These are phyloP conservation scores for Thamnophis elegans DNA, from an alignment of 2,797 vertebrate genomes.

Conservation along the genomic window DNA sequence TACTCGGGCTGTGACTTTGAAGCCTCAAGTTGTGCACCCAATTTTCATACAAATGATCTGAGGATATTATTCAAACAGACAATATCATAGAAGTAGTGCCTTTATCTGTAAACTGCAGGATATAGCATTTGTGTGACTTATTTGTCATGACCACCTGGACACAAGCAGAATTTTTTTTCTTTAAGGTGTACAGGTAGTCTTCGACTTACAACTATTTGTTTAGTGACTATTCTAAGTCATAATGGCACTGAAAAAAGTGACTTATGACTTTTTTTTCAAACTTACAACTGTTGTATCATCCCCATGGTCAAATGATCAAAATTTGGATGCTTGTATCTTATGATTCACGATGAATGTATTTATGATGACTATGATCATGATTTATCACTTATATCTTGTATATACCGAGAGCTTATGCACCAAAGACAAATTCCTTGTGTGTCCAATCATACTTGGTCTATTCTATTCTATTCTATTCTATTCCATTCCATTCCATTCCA, in stretches of 20 bases:
- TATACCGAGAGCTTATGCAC: too few species aligned
- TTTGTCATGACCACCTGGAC: not conserved
- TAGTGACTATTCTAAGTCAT: not conserved
- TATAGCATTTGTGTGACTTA: not conserved
- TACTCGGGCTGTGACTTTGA: not conserved
- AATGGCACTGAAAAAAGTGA: not conserved
- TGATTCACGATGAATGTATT: not conserved
- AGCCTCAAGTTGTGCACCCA: not conserved
- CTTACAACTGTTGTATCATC: not conserved
- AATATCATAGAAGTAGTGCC: not conserved
- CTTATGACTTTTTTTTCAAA: not conserved
- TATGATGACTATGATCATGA: not conserved
- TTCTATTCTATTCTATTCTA: too few species aligned
- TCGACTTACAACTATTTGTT: not conserved
- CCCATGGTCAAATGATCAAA: not conserved
- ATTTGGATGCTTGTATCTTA: not conserved
- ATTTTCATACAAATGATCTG: not conserved
- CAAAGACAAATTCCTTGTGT: too few species aligned
- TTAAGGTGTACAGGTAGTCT: not conserved
- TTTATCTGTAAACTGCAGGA: not conserved
- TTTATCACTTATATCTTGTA: too few species aligned
- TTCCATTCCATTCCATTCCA: too few species aligned
- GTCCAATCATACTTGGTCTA: too few species aligned
- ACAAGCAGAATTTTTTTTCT: not conserved
- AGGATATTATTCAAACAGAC: not conserved